phyloP scores from a whole-genome alignment of 2,888 invertebrate species.

The Pycnomerus fuliginosus region DNA sequence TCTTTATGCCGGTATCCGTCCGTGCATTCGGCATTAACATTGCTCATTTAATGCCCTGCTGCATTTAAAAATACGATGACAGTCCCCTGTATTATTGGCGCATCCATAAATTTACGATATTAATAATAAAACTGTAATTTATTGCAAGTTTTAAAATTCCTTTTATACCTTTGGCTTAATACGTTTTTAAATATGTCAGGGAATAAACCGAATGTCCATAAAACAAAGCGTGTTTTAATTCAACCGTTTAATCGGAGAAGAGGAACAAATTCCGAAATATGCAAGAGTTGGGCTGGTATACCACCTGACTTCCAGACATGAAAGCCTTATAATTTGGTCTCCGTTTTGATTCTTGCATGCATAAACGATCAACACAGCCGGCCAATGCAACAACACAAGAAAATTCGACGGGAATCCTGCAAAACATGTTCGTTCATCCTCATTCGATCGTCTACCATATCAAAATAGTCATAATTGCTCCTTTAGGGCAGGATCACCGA shows the following conservation, averaged over 20 bases:
- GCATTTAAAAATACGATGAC: conserved; percentile 45
- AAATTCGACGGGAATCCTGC: conserved; percentile 18
- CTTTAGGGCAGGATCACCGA: conserved; percentile 35
- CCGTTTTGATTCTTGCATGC: conserved; percentile 38
- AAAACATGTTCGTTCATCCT: conserved; percentile 19
- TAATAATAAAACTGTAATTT: conserved; percentile 46
- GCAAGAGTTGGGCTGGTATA: conserved; percentile 32
- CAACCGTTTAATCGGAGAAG: too few relatives aligned
- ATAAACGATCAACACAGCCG: conserved; percentile 36
- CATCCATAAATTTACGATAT: conserved; percentile 46
- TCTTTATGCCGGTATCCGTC: conserved; percentile 42
- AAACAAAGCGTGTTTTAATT: too few relatives aligned
- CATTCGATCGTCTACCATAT: conserved; percentile 32
- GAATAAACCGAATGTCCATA: conserved; percentile 2
- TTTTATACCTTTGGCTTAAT: conserved; percentile 26
- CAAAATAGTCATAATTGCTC: conserved; percentile 37
- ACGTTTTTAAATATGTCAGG: conserved; percentile 28
- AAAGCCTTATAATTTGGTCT: conserved; percentile 36
- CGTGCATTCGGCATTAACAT: conserved; percentile 44
- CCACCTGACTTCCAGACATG: conserved; percentile 39
- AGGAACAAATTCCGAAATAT: too few relatives aligned
- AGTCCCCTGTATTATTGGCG: conserved; percentile 45
- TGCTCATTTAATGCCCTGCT: conserved; percentile 45
- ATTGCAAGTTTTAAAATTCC: conserved; percentile 46
- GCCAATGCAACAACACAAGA: conserved; percentile 18